Evolutionary conservation across 1,140 invertebrate species (phyloP), one percentile per base, ranked within the genome.

Genomic region (Drosophila insularis): DNA sequence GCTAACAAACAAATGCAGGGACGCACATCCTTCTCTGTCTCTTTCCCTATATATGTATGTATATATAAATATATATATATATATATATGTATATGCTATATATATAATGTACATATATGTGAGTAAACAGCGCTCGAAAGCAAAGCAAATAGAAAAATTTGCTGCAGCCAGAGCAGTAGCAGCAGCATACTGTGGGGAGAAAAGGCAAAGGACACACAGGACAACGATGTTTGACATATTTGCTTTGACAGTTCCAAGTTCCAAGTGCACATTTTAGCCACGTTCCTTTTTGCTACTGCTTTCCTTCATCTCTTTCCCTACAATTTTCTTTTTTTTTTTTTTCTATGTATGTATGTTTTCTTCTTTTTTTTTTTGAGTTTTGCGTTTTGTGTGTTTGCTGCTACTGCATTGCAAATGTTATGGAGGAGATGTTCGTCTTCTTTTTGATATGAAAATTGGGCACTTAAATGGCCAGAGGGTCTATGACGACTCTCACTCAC

Each of bases 231-330:
- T 87, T 87, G 82, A 87, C 82, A 87, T 87, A 87, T 87, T 87
- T 87, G 82, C 82, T 87, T 87, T 87, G 82, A 87, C 82, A 87
- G 84, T 87, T 87, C 84, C 82, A 85, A 89, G 82, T 87, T 87
- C 84, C 81, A 85, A 87, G 82, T 87, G 84, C 63, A 61, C 65
- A 23, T 64, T 74, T 54, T 55, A 87, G 82, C 82, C 84, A 89
- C 84, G 39, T 56, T 32, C 21, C 73, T 37, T 10, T 54, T 59
- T 32, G 73, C 14, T 64, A 61, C 37, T 89, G 80, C 71, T 27
- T 56, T 69, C 23, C 62, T 46, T 8, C 19, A 14, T 32, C 21
- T 63, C 39, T 13, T n/a, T 14, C 10, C 31, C 7, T 14, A n/a
- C 43, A 21, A 19, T 43, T 14, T 31, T 14, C 7, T 14, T 32